phyloP scores from a whole-genome alignment of 2,797 vertebrate species.

The Babyrousa celebensis region DNA sequence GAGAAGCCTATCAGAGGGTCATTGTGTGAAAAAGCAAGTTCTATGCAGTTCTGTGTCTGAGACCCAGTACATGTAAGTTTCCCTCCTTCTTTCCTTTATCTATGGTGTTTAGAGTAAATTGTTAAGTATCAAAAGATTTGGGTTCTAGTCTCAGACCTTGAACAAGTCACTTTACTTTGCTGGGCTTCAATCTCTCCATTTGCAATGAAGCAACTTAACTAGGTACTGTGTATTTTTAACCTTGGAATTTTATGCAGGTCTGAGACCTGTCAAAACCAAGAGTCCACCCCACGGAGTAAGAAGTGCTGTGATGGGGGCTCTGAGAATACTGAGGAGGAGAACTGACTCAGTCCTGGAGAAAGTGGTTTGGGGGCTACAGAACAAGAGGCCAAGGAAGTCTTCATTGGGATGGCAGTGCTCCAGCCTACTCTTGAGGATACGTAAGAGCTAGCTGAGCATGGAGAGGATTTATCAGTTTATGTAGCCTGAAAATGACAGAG shows the following conservation, averaged over 20 bases:
- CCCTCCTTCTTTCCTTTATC: constrained; percentile 37
- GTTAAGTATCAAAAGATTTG: constrained; percentile 19
- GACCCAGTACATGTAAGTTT: neutral
- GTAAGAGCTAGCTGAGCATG: neutral
- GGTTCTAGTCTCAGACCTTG: neutral
- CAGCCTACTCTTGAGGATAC: neutral
- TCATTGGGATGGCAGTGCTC: neutral
- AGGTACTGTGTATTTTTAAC: constrained; percentile 9
- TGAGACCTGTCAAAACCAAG: neutral
- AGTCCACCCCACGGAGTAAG: neutral
- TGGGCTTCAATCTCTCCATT: constrained; percentile 18
- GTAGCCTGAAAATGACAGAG: neutral
- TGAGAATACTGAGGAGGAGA: neutral
- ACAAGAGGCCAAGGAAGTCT: neutral
- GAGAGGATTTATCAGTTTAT: constrained; percentile 19
- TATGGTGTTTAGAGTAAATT: constrained; percentile 56
- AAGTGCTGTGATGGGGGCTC: neutral
- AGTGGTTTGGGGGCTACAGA: neutral
- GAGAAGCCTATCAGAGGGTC: neutral
- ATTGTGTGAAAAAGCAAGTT: neutral
- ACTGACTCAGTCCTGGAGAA: neutral
- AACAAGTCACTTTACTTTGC: neutral
- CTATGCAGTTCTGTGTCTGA: neutral
- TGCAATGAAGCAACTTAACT: neutral
- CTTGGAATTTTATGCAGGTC: constrained; percentile 17